phyloP scores from a whole-genome alignment of 2,113 vertebrate species.

The Zeus faber region DNA sequence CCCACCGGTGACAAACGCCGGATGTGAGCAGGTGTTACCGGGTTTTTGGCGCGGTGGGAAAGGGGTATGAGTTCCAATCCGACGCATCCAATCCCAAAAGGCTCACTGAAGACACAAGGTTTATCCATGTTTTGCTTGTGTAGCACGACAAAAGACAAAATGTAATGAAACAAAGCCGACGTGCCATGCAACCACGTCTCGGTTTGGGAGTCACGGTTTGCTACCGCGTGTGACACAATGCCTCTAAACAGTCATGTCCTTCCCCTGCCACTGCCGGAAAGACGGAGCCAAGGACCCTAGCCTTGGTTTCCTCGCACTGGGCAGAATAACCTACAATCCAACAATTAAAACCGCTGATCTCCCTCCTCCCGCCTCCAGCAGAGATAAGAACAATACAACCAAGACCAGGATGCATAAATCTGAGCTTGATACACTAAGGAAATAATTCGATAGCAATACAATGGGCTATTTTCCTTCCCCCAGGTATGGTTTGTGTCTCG shows the following conservation, averaged over 20 bases:
- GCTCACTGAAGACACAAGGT: too few relatives aligned
- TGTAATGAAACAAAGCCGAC: too few relatives aligned
- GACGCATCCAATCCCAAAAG: too few relatives aligned
- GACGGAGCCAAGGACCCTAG: slow-evolving; percentile 50
- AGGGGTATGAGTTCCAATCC: too few relatives aligned
- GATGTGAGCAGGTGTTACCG: too few relatives aligned
- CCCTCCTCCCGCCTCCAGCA: slow-evolving; percentile 27
- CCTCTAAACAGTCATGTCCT: slow-evolving; percentile 36
- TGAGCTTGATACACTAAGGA: slow-evolving; percentile 72
- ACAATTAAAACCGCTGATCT: slow-evolving; percentile 32
- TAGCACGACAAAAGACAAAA: too few relatives aligned
- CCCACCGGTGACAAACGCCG: too few relatives aligned
- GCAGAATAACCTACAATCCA: slow-evolving; percentile 35
- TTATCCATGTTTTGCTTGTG: too few relatives aligned
- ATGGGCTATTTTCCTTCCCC: slow-evolving; percentile 65
- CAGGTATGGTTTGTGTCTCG: slow-evolving; percentile 37
- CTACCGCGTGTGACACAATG: neutral
- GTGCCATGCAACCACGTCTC: too few relatives aligned
- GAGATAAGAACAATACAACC: slow-evolving; percentile 64
- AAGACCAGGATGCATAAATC: slow-evolving; percentile 70
- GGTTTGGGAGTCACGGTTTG: too few relatives aligned
- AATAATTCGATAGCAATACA: slow-evolving; percentile 75
- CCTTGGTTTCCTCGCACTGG: slow-evolving; percentile 53
- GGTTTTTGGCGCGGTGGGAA: too few relatives aligned
- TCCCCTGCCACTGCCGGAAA: slow-evolving; percentile 52